Base-by-base conservation (phyloP, 2,113 vertebrate species). In the Heteronetta atricapilla region DNA sequence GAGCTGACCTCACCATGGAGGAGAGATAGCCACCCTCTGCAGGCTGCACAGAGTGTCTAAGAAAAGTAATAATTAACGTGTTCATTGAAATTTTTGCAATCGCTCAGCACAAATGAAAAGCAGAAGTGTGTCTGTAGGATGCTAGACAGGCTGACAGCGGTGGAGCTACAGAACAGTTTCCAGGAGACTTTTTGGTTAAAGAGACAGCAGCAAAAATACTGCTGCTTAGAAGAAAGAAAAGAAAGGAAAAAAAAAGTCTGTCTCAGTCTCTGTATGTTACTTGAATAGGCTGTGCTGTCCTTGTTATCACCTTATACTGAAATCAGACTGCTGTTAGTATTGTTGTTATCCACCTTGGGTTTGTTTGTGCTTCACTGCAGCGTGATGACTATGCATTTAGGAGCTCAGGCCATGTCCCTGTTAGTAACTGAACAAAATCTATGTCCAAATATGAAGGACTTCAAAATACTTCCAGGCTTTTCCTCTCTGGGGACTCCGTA, bases 401-500 rank as follows among this genome's bases (percentile, higher is more conserved):
- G 16, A 56, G 17, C 8, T n/a, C 34, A 77, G 40, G 28, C 31
- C 29, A 6, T 4, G 13, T 77, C 26, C 33, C 7, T 7, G 44
- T 28, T 86, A 18, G 75, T 40, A 23, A 21, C 20, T 34, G 34
- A 66, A 40, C 53, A 18, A 66, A 10, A 12, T 21, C 17, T 14
- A 8, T 42, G 53, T 31, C 48, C 22, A 60, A 18, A 67, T 42
- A 75, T 13, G 21, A 42, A 68, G 69, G 48, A 38, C 31, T 87
- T 28, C 26, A 62, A 23, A 91, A 58, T 67, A 31, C 10, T 6
- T 83, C 33, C 20, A 58, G 62, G n/a, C 9, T 83, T 92, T 38
- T 55, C 59, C 5, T 6, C 0, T 0, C 18, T 72, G 60, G 6
- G 3, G 42, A 23, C 22, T 81, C 21, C 1, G 0, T 62, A 11